Evolutionary conservation across 2,797 vertebrate species (phyloP).

Genomic region (Hipposideros larvatus): DNA sequence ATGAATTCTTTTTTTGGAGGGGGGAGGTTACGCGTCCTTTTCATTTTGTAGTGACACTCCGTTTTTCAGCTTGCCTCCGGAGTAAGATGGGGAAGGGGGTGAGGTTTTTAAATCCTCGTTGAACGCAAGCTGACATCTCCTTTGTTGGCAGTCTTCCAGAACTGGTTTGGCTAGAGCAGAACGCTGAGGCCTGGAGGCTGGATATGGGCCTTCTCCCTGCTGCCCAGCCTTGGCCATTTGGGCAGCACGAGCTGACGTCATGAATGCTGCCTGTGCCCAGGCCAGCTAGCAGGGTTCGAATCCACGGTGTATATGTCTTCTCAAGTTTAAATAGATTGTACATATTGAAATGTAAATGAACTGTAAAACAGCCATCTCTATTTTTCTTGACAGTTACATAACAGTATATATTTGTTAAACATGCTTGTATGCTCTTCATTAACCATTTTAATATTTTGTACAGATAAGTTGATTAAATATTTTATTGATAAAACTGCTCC

Average conservation of each 20-base stretch:
- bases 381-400: conserved; percentile 91
- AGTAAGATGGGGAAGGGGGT: neutral
- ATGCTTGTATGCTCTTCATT: conserved; percentile 88
- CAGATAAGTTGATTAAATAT: conserved; percentile 93
- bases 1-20: neutral
- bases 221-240: neutral
- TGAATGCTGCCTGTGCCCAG: neutral
- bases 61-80: neutral
- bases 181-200: neutral
- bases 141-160: neutral
- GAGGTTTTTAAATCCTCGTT: neutral
- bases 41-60: neutral
- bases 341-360: conserved; percentile 94
- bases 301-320: conserved; percentile 90
- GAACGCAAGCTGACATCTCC: neutral
- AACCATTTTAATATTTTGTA: conserved; percentile 91
- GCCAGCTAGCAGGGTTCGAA: conserved; percentile 85
- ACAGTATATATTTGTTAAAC: conserved; percentile 92
- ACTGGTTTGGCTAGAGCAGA: conserved; percentile 21
- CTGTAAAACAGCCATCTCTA: conserved; percentile 92
- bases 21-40: neutral
- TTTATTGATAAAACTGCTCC: conserved; percentile 87
- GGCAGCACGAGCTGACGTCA: neutral
- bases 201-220: neutral
- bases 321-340: conserved; percentile 93